These are phyloP conservation scores for Rana temporaria DNA, from an alignment of 2,113 vertebrate species.

Conservation along the genomic window DNA sequence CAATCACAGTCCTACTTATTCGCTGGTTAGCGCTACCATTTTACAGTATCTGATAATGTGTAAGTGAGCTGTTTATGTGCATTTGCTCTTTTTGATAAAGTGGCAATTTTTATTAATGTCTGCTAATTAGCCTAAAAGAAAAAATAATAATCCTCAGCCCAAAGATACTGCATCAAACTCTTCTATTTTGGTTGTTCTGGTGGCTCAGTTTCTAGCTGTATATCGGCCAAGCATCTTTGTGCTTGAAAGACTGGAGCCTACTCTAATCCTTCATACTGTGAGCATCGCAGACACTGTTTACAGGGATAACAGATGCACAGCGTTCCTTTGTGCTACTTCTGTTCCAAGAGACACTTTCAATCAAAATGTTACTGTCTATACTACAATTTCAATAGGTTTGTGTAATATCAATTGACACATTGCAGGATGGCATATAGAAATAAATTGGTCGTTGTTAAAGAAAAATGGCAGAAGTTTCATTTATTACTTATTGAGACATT, in stretches of 20 bases:
- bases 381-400: slow-evolving; percentile 42
- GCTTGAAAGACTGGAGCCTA: slow-evolving; percentile 31
- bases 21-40: too few species aligned
- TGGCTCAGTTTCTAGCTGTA: slow-evolving; percentile 27
- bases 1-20: too few species aligned
- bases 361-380: slow-evolving; percentile 50
- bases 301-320: slow-evolving; percentile 50
- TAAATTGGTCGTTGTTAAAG: slow-evolving; percentile 27
- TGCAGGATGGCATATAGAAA: slow-evolving; percentile 17
- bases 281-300: slow-evolving; percentile 36
- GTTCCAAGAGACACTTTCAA: slow-evolving; percentile 52
- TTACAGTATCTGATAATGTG: too few species aligned
- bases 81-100: too few species aligned
- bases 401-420: slow-evolving; percentile 49
- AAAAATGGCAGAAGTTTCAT: slow-evolving; percentile 10
- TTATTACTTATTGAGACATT: slow-evolving; percentile 34
- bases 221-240: slow-evolving; percentile 24
- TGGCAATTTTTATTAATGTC: too few species aligned
- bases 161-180: not conserved
- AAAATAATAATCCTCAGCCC: not conserved
- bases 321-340: slow-evolving; percentile 36
- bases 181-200: not conserved
- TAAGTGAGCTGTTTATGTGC: too few species aligned
- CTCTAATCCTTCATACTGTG: slow-evolving; percentile 51
- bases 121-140: too few species aligned